phyloP scores from a whole-genome alignment of 2,888 invertebrate genomes.

The Oligia fasciuncula region DNA sequence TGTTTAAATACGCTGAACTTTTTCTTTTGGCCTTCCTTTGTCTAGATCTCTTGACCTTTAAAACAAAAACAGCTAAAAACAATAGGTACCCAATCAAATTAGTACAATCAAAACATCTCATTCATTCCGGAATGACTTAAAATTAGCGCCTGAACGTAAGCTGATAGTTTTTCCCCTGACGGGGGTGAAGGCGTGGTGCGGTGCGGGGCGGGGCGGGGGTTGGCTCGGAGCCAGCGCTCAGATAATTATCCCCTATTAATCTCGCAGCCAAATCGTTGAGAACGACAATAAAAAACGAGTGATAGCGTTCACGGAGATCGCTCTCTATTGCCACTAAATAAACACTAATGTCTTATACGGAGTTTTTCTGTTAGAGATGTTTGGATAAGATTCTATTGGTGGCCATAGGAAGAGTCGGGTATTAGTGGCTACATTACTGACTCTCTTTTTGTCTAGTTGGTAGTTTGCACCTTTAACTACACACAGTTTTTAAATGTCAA shows the following conservation, averaged over 20 bases:
- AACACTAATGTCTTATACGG: conserved; percentile 47
- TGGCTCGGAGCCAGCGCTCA: conserved; percentile 76
- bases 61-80: background rate
- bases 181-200: conserved; percentile 26
- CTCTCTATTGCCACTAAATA: conserved; percentile 57
- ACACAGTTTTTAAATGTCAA: background rate
- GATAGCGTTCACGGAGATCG: conserved; percentile 64
- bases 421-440: conserved; percentile 4
- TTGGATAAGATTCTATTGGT: background rate
- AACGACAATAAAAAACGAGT: conserved; percentile 74
- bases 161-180: conserved; percentile 60
- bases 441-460: background rate
- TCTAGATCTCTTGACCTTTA: background rate
- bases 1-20: background rate
- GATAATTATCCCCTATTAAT: conserved; percentile 84
- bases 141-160: conserved; percentile 53
- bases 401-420: no score
- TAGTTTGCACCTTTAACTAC: background rate
- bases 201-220: conserved; percentile 27
- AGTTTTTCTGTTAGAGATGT: conserved; percentile 11
- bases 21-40: background rate
- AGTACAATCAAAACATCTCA: conserved; percentile 35
- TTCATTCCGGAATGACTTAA: conserved; percentile 54
- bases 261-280: conserved; percentile 78
- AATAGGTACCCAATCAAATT: conserved; percentile 16